Conservation (phyloP, 2,797 vertebrate species). For the Acanthornis magna region DNA sequence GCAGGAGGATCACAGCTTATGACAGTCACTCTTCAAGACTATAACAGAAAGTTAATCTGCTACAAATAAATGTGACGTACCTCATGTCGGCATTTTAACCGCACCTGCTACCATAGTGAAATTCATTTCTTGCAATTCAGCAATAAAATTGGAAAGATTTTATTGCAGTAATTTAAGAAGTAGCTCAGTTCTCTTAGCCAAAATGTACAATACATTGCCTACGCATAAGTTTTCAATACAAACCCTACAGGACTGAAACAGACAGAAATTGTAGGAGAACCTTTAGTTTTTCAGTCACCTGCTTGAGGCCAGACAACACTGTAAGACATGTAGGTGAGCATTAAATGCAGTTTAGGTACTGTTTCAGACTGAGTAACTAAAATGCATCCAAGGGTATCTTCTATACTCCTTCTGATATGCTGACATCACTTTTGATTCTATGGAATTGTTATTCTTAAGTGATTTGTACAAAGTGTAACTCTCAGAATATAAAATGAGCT, state of each 20-base stretch:
- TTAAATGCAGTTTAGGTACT: background rate
- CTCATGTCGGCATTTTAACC: background rate
- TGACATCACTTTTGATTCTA: background rate
- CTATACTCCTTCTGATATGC: background rate
- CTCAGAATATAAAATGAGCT: background rate
- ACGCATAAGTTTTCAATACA: background rate
- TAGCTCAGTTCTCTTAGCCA: background rate
- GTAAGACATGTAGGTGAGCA: background rate
- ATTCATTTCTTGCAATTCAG: background rate
- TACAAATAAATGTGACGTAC: background rate
- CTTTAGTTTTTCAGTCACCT: background rate
- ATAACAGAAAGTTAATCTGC: background rate
- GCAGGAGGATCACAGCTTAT: background rate
- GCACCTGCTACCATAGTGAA: background rate
- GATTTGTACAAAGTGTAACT: background rate
- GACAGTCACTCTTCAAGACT: background rate
- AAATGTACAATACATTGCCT: background rate
- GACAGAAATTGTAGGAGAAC: background rate
- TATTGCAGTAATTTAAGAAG: background rate
- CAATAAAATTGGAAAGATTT: background rate
- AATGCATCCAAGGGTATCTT: background rate
- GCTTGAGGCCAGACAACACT: background rate
- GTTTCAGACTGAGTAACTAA: background rate
- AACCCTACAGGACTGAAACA: background rate
- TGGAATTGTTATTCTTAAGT: background rate